These are phyloP conservation scores for Neria commutata DNA, from an alignment of 2,888 invertebrate genomes.

Conservation along the genomic window DNA sequence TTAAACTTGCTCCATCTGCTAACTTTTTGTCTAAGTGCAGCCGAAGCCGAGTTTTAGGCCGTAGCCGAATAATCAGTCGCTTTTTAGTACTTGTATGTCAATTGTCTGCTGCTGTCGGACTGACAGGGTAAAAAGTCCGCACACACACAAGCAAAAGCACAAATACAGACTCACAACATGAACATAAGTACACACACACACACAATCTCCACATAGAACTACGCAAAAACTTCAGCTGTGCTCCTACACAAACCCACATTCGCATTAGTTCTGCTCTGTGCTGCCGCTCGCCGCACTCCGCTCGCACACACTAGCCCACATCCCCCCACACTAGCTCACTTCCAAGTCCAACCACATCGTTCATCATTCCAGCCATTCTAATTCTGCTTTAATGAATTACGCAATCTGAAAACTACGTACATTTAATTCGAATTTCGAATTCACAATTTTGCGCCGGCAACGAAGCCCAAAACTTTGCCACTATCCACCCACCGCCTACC, in stretches of 20 bases:
- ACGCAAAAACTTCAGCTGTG: too few species aligned
- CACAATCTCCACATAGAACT: not conserved
- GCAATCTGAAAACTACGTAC: constrained; percentile 59
- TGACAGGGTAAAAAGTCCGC: not conserved
- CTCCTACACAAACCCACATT: not conserved
- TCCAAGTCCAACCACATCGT: constrained; percentile 55
- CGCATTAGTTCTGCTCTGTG: not conserved
- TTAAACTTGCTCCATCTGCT: too few species aligned
- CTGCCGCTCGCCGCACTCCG: not conserved
- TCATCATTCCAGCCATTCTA: constrained; percentile 49
- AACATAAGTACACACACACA: constrained; percentile 3
- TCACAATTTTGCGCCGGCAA: constrained; percentile 50
- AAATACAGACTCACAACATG: constrained; percentile 16
- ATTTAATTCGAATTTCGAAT: constrained; percentile 58
- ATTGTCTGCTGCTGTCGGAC: not conserved
- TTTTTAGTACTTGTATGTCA: not conserved
- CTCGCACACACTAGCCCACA: not conserved
- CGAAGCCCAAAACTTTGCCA: constrained; percentile 34
- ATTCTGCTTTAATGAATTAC: constrained; percentile 57
- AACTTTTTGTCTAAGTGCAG: too few species aligned
- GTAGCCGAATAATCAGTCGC: not conserved
- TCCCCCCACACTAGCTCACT: constrained; percentile 27
- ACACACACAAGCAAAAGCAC: constrained; percentile 7
- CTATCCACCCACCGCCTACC: not conserved
- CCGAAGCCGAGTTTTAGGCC: too few species aligned